A percentile compares a stretch with the other conserved stretches of the same genome.
phyloP scores from a whole-genome alignment of 2,797 vertebrate genomes.

The Myotis daubentonii region DNA sequence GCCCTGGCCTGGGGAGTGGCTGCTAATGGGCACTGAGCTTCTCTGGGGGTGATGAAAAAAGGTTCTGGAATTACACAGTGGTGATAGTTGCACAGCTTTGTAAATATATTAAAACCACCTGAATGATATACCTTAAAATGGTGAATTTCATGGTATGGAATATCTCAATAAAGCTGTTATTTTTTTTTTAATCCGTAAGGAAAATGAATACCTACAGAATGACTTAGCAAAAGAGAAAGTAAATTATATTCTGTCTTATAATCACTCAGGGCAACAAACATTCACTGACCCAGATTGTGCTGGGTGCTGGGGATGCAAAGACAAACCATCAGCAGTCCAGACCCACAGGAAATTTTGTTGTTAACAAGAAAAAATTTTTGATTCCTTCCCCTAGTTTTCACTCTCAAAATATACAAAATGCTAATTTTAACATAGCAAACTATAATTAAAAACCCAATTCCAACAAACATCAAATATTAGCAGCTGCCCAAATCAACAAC shows the following conservation, averaged over 20 bases:
- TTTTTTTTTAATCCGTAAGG: neutral
- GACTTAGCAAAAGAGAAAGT: constrained; percentile 5
- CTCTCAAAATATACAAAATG: neutral
- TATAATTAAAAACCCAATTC: neutral
- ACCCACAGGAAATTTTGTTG: neutral
- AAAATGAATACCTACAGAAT: constrained; percentile 33
- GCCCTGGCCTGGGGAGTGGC: neutral
- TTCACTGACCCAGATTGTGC: neutral
- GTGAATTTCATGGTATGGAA: neutral
- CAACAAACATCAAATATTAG: constrained; percentile 1
- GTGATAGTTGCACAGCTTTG: neutral
- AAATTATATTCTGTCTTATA: neutral
- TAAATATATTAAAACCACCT: neutral
- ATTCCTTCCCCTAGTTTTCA: neutral
- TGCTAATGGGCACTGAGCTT: neutral
- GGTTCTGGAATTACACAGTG: neutral
- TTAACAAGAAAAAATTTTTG: constrained; percentile 17
- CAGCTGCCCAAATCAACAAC: neutral
- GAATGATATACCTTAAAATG: neutral
- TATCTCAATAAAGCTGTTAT: neutral
- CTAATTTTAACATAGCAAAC: neutral
- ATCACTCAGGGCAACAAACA: neutral
- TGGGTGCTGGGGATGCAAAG: neutral
- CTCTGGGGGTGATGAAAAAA: neutral
- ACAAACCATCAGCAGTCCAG: neutral